Conservation (phyloP, 2,888 invertebrate species). For the Agriotes lineatus region DNA sequence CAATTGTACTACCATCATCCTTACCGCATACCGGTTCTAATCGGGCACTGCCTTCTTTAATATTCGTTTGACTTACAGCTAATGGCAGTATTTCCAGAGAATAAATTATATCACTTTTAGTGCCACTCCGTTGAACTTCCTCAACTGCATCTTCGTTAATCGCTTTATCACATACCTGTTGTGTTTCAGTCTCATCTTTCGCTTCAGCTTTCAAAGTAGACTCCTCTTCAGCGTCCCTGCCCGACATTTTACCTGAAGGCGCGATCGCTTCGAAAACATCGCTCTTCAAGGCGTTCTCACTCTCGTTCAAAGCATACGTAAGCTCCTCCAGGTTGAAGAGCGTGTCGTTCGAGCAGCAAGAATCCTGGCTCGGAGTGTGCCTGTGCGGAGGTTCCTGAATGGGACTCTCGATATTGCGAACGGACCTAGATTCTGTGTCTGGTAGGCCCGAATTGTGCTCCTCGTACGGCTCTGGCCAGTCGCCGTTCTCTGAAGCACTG, state of each 20-base stretch:
- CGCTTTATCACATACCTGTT: too few species aligned
- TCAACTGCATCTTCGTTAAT: not conserved
- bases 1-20: too few species aligned
- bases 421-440: slow-evolving; percentile 66
- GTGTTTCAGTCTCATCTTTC: not conserved
- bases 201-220: not conserved
- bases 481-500: slow-evolving; percentile 56
- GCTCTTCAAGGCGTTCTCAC: slow-evolving; percentile 39
- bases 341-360: slow-evolving; percentile 76
- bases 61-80: too few species aligned
- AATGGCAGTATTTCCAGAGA: too few species aligned
- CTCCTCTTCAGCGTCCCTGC: not conserved
- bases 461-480: slow-evolving; percentile 60
- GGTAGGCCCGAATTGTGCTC: slow-evolving; percentile 54
- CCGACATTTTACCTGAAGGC: too few species aligned
- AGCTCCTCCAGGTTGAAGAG: slow-evolving; percentile 74
- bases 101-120: too few species aligned
- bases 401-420: slow-evolving; percentile 66
- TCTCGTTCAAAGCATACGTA: slow-evolving; percentile 53
- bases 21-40: too few species aligned
- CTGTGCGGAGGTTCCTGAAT: slow-evolving; percentile 54
- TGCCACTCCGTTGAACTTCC: not conserved
- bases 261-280: not conserved
- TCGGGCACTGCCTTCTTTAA: too few species aligned
- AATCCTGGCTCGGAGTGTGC: slow-evolving; percentile 73